Percentiles rank a stretch among this genome's conserved stretches.
phyloP scores from a whole-genome alignment of 2,888 invertebrate species.

The Idaea dimidiata region DNA sequence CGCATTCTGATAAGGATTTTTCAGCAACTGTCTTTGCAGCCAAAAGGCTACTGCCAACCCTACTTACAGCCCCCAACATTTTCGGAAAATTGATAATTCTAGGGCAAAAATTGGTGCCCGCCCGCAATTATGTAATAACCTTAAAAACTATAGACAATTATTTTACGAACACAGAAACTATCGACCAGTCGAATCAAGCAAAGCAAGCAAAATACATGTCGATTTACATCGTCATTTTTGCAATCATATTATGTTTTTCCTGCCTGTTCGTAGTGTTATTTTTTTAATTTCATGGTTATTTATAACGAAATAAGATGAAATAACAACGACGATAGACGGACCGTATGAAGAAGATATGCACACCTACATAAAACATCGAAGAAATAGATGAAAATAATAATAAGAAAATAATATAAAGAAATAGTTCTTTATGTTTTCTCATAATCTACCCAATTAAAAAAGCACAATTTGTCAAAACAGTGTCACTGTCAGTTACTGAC shows the following conservation, averaged over 20 bases:
- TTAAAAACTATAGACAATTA: slow-evolving; percentile 35
- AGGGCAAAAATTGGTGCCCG: slow-evolving; percentile 48
- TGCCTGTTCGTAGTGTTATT: too few relatives aligned
- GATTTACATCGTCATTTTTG: background rate
- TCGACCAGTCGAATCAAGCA: slow-evolving; percentile 7
- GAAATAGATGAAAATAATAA: too few relatives aligned
- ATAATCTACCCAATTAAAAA: too few relatives aligned
- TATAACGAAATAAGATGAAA: too few relatives aligned
- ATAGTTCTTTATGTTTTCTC: too few relatives aligned
- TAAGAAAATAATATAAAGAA: too few relatives aligned
- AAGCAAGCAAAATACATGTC: background rate
- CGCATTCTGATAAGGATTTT: slow-evolving; percentile 80
- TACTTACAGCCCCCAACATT: slow-evolving; percentile 83
- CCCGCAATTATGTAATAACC: slow-evolving; percentile 72
- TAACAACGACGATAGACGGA: too few relatives aligned
- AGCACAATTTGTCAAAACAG: too few relatives aligned
- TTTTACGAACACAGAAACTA: slow-evolving; percentile 32
- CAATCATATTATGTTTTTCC: background rate
- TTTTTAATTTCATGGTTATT: too few relatives aligned
- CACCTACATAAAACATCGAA: too few relatives aligned
- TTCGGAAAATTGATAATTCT: slow-evolving; percentile 51
- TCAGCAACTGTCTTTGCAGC: slow-evolving; percentile 80
- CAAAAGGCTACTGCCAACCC: slow-evolving; percentile 81
- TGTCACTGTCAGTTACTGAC: background rate
- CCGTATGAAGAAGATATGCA: too few relatives aligned